Evolutionary conservation across 2,797 vertebrate genomes (phyloP), one percentile per base, ranked within the genome.

Genomic region (Cirrhinus molitorella): DNA sequence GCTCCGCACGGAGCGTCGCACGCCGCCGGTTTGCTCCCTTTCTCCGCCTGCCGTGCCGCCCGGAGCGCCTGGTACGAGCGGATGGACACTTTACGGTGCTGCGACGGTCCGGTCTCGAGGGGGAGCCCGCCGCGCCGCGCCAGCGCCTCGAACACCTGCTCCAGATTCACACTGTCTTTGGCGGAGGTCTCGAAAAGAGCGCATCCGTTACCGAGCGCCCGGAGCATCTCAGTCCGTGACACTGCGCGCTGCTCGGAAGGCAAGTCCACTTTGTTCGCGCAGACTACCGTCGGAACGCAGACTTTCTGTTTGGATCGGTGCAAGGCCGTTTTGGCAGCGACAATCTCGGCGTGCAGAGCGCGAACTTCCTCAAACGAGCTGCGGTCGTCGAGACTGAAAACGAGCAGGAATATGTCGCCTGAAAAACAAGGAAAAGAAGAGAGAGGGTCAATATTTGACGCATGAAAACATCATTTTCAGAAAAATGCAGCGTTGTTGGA

Each of bases 391-490:
- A 96, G 67, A 71, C 95, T 95, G 91, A 95, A 95, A 0, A 96
- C 92, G 0, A 96, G 91, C 37, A 96, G 92, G 49, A 96, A 96
- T 25, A 96, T 90, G 53, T 96, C 94, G 19, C 95, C 95, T 96
- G 89, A 19, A 82, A 28, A 85, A 80, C 79, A 17, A 13, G 28
- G 25, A 61, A 76, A 31, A 80, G 17, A 51, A 6, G 34, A 49
- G 47, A 59, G 17, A 40, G 25, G 5, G 23, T 70, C 25, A 49
- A 25, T 5, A 17, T 70, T 4, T 71, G 21, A 16, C 23, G 3
- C 25, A 5, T 59, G 19, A 4, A 43, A 37, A 7, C 8, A 53
- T 73, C 10, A 28, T 25, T 51, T 21, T 8, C 13, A 63, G 4
- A 25, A 14, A 59, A 23, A 17, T 17, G 59, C 14, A 31, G 14